These are phyloP conservation scores for Escarpia spicata DNA, from an alignment of 2,888 invertebrate species.

Conservation along the genomic window DNA sequence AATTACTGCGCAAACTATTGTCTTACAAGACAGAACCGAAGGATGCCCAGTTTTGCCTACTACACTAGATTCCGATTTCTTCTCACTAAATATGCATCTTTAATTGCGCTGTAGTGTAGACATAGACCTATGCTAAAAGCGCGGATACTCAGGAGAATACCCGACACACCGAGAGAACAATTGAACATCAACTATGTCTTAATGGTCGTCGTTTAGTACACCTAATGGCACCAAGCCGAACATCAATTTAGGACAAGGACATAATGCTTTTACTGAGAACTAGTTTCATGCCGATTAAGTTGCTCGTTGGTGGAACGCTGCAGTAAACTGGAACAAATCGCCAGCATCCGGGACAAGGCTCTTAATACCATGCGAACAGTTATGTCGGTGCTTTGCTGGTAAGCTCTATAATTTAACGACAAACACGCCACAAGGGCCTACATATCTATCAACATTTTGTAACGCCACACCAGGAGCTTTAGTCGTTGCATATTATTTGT, in stretches of 20 bases:
- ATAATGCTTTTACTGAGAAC: background rate
- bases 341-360: background rate
- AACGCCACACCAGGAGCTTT: background rate
- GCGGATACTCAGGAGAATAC: background rate
- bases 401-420: background rate
- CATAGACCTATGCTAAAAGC: background rate
- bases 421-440: background rate
- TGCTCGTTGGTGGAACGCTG: conserved; percentile 1
- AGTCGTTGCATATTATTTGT: background rate
- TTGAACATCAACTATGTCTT: background rate
- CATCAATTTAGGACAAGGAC: conserved; percentile 1
- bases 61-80: too few species aligned
- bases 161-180: background rate
- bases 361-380: background rate
- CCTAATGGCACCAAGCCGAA: background rate
- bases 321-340: background rate
- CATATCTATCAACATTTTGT: background rate
- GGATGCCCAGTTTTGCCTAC: too few species aligned
- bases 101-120: background rate
- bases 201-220: background rate
- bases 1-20: too few species aligned
- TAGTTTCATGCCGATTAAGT: background rate
- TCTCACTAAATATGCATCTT: too few species aligned
- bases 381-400: background rate
- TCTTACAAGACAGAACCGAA: too few species aligned